A percentile compares a stretch with the other conserved stretches of the same genome.
These are phyloP conservation scores for Anser cygnoides DNA, from an alignment of 2,113 vertebrate genomes.

Conservation along the genomic window DNA sequence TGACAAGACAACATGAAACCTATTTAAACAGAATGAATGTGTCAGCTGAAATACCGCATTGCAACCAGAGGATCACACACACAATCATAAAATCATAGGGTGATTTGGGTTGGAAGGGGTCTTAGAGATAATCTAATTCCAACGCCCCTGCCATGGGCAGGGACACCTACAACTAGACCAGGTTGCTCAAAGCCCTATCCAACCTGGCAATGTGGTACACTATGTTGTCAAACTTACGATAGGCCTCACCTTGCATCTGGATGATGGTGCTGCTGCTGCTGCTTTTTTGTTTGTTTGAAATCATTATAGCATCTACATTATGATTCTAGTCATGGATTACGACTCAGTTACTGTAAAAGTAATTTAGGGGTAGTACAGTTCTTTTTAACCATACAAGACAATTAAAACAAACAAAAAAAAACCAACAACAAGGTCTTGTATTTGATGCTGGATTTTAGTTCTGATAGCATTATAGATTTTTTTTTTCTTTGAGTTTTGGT, in stretches of 20 bases:
- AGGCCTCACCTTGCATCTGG: not conserved
- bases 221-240: not conserved
- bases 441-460: not conserved
- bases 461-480: not conserved
- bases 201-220: not conserved
- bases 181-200: too few relatives aligned
- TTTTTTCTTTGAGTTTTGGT: not conserved
- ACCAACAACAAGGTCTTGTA: not conserved
- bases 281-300: not conserved
- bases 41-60: not conserved
- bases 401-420: not conserved
- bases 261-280: not conserved
- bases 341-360: not conserved
- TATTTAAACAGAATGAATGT: not conserved
- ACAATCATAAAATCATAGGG: too few relatives aligned
- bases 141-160: too few relatives aligned
- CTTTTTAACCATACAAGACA: not conserved
- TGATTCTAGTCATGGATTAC: accelerated
- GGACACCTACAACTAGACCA: too few relatives aligned
- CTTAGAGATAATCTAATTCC: too few relatives aligned
- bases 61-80: not conserved
- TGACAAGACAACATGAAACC: not conserved
- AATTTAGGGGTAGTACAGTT: not conserved
- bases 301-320: not conserved
- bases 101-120: too few relatives aligned